phyloP scores from a whole-genome alignment of 2,888 invertebrate species.

The Pimpla rufipes region DNA sequence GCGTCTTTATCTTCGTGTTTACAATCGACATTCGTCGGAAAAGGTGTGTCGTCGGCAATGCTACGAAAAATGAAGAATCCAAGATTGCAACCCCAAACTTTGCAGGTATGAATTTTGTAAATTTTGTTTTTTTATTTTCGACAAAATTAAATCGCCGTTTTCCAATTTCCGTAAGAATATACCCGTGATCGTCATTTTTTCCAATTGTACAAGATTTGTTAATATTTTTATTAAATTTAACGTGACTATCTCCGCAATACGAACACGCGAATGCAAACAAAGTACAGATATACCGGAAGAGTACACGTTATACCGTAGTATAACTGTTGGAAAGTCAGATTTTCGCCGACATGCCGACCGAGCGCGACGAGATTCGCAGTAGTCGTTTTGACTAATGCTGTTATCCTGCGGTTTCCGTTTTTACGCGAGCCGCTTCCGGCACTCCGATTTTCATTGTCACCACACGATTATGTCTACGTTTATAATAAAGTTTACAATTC shows the following conservation, averaged over 20 bases:
- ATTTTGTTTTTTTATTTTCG: constrained; percentile 8
- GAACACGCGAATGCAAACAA: constrained; percentile 18
- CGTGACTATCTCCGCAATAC: constrained; percentile 26
- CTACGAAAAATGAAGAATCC: constrained; percentile 34
- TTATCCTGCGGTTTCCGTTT: too few relatives aligned
- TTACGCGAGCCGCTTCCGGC: too few relatives aligned
- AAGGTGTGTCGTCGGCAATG: constrained; percentile 30
- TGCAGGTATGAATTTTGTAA: constrained; percentile 20
- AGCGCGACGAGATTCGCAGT: too few relatives aligned
- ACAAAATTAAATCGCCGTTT: constrained; percentile 10
- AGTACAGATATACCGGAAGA: constrained; percentile 19
- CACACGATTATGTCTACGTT: too few relatives aligned
- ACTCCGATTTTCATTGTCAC: too few relatives aligned
- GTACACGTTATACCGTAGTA: constrained; percentile 16
- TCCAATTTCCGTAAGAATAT: constrained; percentile 15
- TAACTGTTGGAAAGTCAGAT: constrained; percentile 23
- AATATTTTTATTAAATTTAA: constrained; percentile 7
- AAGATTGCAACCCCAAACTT: constrained; percentile 26
- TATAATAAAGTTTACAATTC: too few relatives aligned
- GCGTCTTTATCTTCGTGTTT: constrained; percentile 27
- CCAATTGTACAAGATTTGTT: constrained; percentile 25
- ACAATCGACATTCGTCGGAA: constrained; percentile 33
- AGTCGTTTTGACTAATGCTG: too few relatives aligned
- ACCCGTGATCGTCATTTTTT: constrained; percentile 23
- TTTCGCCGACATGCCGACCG: constrained; percentile 19